Evolutionary conservation across 2,888 invertebrate species (phyloP), one percentile per base, ranked within the genome.

Genomic region (Patella ulyssiponensis): DNA sequence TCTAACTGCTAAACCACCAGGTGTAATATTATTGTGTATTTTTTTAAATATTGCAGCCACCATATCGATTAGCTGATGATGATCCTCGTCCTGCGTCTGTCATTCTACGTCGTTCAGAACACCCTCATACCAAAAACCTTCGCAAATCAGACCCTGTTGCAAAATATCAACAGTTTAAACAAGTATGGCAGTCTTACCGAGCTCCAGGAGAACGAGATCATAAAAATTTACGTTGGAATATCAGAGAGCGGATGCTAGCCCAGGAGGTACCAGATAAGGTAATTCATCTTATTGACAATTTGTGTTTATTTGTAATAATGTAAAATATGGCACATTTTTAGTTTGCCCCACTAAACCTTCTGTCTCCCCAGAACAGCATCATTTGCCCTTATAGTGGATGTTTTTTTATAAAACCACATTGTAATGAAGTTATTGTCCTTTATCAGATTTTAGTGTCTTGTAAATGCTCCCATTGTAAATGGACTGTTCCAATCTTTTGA

Each of bases 151-250:
- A 91, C 80, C 91, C 91, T 2, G 91, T 91, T 53, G 82, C 85
- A 0, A 80, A 89, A 52, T 90, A 84, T 77, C 90, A 90, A 74
- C 86, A 90, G 83, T 90, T 90, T 82, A 82, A 86, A 69, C 86
- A 87, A 79, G 82, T 82, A 17, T 91, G 91, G 91, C 78, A 85
- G 20, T 56, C 77, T 4, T 87, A 90, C 79, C 82, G 84, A 69
- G 88, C 89, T 2, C 91, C 91, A 11, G 91, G 91, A 12, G 92
- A 92, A 80, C 89, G 90, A 78, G 80, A 82, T n/a, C 91, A 90
- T 80, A 88, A 89, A 79, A 84, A 85, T 51, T 85, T 92, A 15
- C 84, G 91, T 53, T 91, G 91, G 91, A 88, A 86, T 79, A 85
- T 92, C 23, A 80, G 90, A 73, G 91, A 89, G 82, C 88, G 90